These are phyloP conservation scores for Calameuta pallipes DNA, from an alignment of 2,888 invertebrate species.

Conservation along the genomic window DNA sequence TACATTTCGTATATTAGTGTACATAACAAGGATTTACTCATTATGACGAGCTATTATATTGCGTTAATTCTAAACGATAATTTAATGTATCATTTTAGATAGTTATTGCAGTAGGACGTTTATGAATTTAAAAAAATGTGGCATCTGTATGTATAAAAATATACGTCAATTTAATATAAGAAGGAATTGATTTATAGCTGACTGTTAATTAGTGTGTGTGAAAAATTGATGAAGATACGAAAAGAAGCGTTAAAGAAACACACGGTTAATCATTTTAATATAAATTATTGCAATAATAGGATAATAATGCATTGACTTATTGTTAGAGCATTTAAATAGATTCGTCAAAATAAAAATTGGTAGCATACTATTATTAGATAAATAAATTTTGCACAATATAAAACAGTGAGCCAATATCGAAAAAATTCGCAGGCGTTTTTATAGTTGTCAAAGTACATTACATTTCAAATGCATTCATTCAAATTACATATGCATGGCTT, in stretches of 20 bases:
- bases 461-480: neutral
- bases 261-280: too few relatives aligned
- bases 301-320: neutral
- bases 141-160: too few relatives aligned
- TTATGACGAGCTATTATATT: too few relatives aligned
- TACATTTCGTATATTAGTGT: neutral
- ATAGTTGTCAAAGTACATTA: neutral
- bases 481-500: neutral
- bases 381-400: neutral
- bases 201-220: neutral
- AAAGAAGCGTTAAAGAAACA: neutral
- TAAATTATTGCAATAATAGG: neutral
- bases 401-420: neutral
- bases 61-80: too few relatives aligned
- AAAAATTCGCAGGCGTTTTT: neutral
- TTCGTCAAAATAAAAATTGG: neutral
- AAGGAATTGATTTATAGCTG: neutral
- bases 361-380: neutral
- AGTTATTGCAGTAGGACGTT: too few relatives aligned
- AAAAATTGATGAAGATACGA: neutral
- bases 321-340: neutral
- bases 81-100: too few relatives aligned
- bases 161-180: neutral
- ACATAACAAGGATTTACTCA: neutral
- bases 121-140: too few relatives aligned